Evolutionary conservation across 2,888 invertebrate genomes (phyloP), one percentile per base, ranked within the genome.

Genomic region (Eilema griseolum): DNA sequence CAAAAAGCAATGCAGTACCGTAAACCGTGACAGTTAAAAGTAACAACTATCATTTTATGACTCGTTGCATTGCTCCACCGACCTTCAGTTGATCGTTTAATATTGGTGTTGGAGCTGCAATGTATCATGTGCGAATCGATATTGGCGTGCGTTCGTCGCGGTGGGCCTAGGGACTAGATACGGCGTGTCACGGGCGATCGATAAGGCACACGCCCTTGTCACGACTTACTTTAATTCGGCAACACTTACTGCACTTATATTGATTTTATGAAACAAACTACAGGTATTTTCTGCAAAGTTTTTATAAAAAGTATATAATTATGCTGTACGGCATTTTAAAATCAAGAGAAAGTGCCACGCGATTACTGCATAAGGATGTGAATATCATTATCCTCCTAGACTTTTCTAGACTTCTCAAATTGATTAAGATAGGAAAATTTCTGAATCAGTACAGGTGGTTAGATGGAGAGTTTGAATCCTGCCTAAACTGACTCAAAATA

Each of bases 141-240:
- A 59, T 61, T 69, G 60, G 24, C 28, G 73, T 70, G 70, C 70
- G 66, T 75, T 71, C 72, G 66, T 66, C 60, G 71, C 66, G 72
- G 71, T 67, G 72, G 73, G 69, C 76, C 79, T 77, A 73, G 80
- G 84, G 84, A 83, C 79, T 81, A 85, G 89, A 84, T 79, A 86
- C 89, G 77, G 86, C 83, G 76, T 86, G 89, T 85, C 84, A 89
- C 88, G 86, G 78, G 64, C 85, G 88, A 86, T 90, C 90, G 87
- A 90, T 90, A 87, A 70, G 73, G 73, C 71, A 72, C 79, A 77
- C 83, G 85, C 86, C 84, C 83, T 79, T 78, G 80, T 83, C 76
- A 72, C 76, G 62, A 74, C 73, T 73, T 78, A 74, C 73, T 73
- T 78, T 79, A 77, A 75, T 76, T 77, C 72, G 71, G 70, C 65